Evolutionary conservation across 2,888 invertebrate genomes (phyloP), one percentile per base, ranked within the genome.

Genomic region (Drosophila formosana): DNA sequence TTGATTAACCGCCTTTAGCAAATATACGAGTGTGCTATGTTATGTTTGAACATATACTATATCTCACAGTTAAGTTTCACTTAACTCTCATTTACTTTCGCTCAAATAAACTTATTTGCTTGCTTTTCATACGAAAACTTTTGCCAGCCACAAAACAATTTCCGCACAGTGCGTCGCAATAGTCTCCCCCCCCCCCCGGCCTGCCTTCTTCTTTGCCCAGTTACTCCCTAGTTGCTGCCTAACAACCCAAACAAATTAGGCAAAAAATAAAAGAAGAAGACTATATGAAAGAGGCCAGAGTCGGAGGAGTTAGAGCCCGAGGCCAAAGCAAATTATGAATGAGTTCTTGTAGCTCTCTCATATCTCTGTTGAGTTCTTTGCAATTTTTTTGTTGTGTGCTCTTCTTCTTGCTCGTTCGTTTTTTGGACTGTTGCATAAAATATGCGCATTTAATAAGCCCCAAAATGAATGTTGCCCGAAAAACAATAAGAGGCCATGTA

Each of bases 381-480:
- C 8, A 34, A 11, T 34, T 11, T 25, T 26, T 8, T 45, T 50
- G 18, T n/a, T 39, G 13, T 55, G 18, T 18, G 18, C 18, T 30
- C 18, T 9, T 39, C 6, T 41, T 56, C 56, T 34, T 46, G 32
- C 3, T 32, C 3, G 32, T 30, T 66, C 39, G 32, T 43, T 26
- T 32, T 55, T 63, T 58, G n/a, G 23, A 45, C 39, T 77, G 67
- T 60, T 82, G 86, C 86, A 82, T 82, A 85, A 83, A 83, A 83
- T 86, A 83, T 83, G 81, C 83, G 86, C 83, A 81, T 86, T 83
- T 83, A 83, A 83, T 86, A 83, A 86, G 83, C 61, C 69, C 71
- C 67, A 73, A 78, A 68, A 82, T 80, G 75, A 72, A 80, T 78
- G 70, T 66, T 37, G 3, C 2, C 66, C 39, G 28, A 39, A 65